Base-by-base conservation (phyloP, 2,888 invertebrate genomes). In the Rapana venosa region DNA sequence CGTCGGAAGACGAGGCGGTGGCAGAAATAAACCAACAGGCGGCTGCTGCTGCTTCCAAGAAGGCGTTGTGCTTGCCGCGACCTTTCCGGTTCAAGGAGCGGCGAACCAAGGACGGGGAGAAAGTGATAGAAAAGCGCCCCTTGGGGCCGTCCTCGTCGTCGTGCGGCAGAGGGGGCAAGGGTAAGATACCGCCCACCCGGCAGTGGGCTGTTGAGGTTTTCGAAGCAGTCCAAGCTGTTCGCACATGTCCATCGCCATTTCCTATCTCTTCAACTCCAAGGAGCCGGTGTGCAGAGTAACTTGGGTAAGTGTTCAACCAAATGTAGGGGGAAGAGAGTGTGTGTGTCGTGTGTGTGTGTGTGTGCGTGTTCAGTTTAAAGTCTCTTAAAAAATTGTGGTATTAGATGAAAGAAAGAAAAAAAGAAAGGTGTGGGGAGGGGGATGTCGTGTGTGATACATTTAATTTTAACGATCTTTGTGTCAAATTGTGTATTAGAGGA, bases 171-270 rank as follows among this genome's bases (percentile, higher is more conserved):
- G 79, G 89, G 70, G 35, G 88, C 58, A 88, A 88, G 70, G 86
- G 70, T 61, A 92, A 91, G 74, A 81, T 66, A 1, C 91, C 91
- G 30, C 90, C 93, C 15, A 91, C 93, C 4, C 84, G 90, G 61
- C 93, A 95, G 90, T 97, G 97, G 26, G 97, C 97, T 98, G 91
- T 97, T 99, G 93, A 97, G 99, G 95, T 97, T 99, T 98, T 99
- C 96, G 99, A 99, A n/a, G n/a, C n/a, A n/a, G 97, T 99, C 99
- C 94, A 98, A 98, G 97, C 97, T 99, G 94, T 99, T 99, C 97
- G 99, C n/a, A 99, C 96, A 99, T 99, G 97, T 98, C 98, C 93
- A 99, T 99, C 97, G 99, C 99, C 92, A 98, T 99, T 95, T 98
- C 98, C 96, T 99, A 99, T 97, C 97, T 99, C 91, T 99, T 99